Conservation (phyloP, 2,888 invertebrate genomes). For the Meiosimyza platycephala region DNA sequence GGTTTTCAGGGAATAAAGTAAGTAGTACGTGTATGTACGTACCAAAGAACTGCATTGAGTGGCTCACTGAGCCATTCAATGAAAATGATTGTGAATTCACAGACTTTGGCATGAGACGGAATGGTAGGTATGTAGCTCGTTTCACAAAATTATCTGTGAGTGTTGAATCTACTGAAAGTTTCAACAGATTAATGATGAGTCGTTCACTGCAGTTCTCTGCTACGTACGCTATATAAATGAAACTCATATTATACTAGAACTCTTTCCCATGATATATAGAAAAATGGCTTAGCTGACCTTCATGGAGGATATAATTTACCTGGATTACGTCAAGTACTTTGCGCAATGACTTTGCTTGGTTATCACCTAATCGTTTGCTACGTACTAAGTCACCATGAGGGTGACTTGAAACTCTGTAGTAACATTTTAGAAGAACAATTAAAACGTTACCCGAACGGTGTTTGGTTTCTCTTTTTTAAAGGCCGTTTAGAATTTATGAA, state of each 20-base stretch:
- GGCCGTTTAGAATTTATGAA: constrained; percentile 86
- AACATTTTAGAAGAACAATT: constrained; percentile 78
- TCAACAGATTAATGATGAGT: too few species aligned
- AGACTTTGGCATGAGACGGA: too few species aligned
- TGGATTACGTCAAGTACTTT: constrained; percentile 86
- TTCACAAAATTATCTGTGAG: too few species aligned
- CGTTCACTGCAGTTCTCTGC: too few species aligned
- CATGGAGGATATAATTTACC: constrained; percentile 78
- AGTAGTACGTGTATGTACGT: constrained; percentile 11
- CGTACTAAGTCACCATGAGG: constrained; percentile 83
- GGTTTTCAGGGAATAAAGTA: constrained; percentile 89
- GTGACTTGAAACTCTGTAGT: constrained; percentile 82
- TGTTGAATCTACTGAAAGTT: too few species aligned
- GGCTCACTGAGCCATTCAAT: too few species aligned
- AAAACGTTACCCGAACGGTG: constrained; percentile 82
- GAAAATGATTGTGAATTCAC: too few species aligned
- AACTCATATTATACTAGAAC: too few species aligned
- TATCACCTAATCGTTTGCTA: constrained; percentile 89
- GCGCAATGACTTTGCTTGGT: constrained; percentile 84
- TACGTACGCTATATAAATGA: too few species aligned
- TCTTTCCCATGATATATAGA: constrained; percentile 37
- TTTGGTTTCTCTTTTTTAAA: constrained; percentile 92
- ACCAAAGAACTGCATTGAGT: too few species aligned
- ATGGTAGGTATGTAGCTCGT: too few species aligned
- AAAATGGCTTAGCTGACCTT: constrained; percentile 79